These are phyloP conservation scores for Leptinotarsa undecemlineata DNA, from an alignment of 1,140 invertebrate genomes.

Conservation along the genomic window DNA sequence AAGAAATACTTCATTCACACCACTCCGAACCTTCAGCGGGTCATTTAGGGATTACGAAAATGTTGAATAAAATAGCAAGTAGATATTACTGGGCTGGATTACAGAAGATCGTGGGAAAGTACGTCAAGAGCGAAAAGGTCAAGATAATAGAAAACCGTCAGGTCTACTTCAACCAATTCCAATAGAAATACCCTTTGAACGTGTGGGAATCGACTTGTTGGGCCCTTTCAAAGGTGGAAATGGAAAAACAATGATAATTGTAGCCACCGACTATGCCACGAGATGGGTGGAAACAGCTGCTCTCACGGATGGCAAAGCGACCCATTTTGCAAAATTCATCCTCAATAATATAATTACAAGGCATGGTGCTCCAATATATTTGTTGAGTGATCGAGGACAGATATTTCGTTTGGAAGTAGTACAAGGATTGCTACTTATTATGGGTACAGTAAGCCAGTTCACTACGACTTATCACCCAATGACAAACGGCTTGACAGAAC, in stretches of 20 bases:
- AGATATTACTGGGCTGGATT: conserved; percentile 37
- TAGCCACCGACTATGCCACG: conserved; percentile 44
- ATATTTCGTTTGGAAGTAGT: neutral
- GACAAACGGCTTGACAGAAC: neutral
- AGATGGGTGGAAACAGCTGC: conserved; percentile 41
- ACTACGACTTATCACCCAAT: neutral
- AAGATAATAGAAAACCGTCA: neutral
- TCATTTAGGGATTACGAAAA: conserved; percentile 32
- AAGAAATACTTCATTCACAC: conserved; percentile 16
- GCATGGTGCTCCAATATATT: neutral
- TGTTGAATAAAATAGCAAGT: conserved; percentile 31
- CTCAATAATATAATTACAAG: conserved; percentile 34
- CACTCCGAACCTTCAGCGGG: conserved; percentile 32
- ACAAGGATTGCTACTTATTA: neutral
- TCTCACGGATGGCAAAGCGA: conserved; percentile 31
- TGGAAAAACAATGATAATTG: conserved; percentile 39
- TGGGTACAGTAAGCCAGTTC: neutral
- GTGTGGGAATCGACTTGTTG: neutral
- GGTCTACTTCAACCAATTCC: neutral
- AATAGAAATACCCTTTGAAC: neutral
- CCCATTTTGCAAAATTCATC: conserved; percentile 20
- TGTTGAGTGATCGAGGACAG: neutral
- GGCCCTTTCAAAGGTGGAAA: conserved; percentile 22
- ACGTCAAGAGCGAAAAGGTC: conserved; percentile 32
- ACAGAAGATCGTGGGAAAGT: conserved; percentile 37